Evolutionary conservation across 2,797 vertebrate genomes (phyloP), one percentile per base, ranked within the genome.

Genomic region (Gymnocypris eckloni): DNA sequence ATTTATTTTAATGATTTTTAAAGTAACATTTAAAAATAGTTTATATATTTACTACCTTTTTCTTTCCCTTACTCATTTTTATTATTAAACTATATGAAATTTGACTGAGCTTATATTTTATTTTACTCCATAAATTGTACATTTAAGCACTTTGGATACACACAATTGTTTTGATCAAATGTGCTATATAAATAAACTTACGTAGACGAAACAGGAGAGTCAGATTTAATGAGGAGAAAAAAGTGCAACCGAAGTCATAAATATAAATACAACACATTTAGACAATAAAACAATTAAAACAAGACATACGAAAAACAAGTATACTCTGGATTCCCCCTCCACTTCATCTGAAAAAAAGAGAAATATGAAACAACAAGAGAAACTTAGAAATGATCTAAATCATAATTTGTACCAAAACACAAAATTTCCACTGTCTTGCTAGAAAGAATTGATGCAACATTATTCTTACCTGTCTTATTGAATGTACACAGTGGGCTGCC

Each of bases 191-290:
- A 43, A 78, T 43, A 61, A 61, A 16, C 13, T 25, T 16, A 37
- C 20, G 41, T 9, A 33, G 2, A 18, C 22, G 48, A 67, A 64
- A 18, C 50, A 50, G 18, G 20, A 81, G 20, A 11, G 64, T 13
- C 12, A 10, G 25, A 52, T 78, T 52, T 85, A 71, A 43, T 61
- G 56, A 71, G 79, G 9, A 52, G 82, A 77, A 66, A 82, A 71
- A 28, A 88, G 61, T 66, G 79, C 64, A 52, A 72, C 37, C 2
- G 3, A 39, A 56, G 37, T 33, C 43, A 88, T 79, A 81, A 83
- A 80, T 22, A 86, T 37, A 77, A 81, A 41, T 54, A 56, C 54
- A 18, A 83, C 79, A 28, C 83, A 11, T 79, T 89, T 89, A 41
- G 76, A 61, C 67, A 37, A 83, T 45, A 88, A 43, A 39, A 75